These are phyloP conservation scores for Drosophila eohydei DNA, from an alignment of 2,888 invertebrate genomes.

Conservation along the genomic window DNA sequence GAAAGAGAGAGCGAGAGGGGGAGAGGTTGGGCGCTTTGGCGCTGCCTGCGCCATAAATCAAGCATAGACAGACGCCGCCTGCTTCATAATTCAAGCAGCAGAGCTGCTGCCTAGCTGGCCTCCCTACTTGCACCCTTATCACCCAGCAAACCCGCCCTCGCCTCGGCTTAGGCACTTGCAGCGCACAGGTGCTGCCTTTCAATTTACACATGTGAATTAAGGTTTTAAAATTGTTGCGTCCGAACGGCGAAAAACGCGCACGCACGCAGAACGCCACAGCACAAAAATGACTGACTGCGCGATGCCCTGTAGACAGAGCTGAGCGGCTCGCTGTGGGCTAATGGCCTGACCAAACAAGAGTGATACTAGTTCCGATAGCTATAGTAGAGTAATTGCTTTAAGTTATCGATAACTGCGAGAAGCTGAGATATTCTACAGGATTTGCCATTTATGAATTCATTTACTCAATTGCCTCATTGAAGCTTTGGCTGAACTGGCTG, in stretches of 20 bases:
- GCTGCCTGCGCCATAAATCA: slow-evolving; percentile 67
- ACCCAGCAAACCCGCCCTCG: background rate
- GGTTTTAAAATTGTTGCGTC: slow-evolving; percentile 80
- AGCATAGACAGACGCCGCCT: slow-evolving; percentile 73
- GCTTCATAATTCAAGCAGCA: slow-evolving; percentile 70
- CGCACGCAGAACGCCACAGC: slow-evolving; percentile 31
- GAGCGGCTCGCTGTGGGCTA: no score
- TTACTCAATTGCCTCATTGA: no score
- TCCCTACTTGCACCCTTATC: slow-evolving; percentile 21
- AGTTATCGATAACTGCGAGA: background rate
- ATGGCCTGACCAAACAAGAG: no score
- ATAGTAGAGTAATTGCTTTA: rapidly evolving
- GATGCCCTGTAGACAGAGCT: slow-evolving; percentile 4
- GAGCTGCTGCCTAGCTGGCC: slow-evolving; percentile 14
- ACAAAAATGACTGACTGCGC: background rate
- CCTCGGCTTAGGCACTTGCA: background rate
- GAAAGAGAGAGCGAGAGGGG: background rate
- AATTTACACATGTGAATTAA: slow-evolving; percentile 79
- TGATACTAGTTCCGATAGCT: background rate
- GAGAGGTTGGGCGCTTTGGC: background rate
- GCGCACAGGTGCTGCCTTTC: slow-evolving; percentile 80
- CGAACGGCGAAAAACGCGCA: slow-evolving; percentile 48
- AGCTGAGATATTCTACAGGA: background rate
- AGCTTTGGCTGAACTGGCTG: no score
- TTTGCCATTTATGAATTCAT: background rate